Percentiles rank a stretch among this genome's conserved stretches.
These are phyloP conservation scores for Psilopsiagon aymara DNA, from an alignment of 2,113 vertebrate genomes.

Conservation along the genomic window DNA sequence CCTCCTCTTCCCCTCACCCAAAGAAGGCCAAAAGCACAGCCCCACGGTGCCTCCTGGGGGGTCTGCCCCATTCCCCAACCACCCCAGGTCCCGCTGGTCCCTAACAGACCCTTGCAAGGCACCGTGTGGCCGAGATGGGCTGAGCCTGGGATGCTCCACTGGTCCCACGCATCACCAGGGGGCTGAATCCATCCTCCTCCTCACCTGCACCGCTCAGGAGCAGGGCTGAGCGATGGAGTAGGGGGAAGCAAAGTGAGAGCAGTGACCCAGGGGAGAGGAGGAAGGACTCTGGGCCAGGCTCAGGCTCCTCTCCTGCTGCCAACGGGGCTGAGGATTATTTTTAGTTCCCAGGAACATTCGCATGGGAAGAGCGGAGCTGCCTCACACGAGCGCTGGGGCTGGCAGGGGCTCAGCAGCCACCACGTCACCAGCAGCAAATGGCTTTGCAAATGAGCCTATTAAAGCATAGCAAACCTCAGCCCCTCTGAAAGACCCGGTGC, in stretches of 20 bases:
- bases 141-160: not conserved
- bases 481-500: too few relatives aligned
- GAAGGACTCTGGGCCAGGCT: not conserved
- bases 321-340: not conserved
- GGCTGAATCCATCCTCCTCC: not conserved
- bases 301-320: not conserved
- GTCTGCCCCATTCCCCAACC: not conserved
- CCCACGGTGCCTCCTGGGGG: not conserved
- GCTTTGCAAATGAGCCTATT: not conserved
- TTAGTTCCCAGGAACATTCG: not conserved
- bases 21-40: not conserved
- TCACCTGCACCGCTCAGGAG: not conserved
- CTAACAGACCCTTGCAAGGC: fast-evolving
- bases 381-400: not conserved
- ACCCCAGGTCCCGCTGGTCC: fast-evolving
- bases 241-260: not conserved
- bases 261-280: not conserved
- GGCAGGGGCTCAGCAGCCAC: not conserved
- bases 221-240: fast-evolving
- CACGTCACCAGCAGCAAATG: not conserved
- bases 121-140: not conserved
- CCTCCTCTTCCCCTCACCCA: slow-evolving; percentile 4
- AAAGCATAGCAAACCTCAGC: not conserved
- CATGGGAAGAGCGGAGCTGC: not conserved
- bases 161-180: not conserved